Base-by-base conservation (phyloP, 2,113 vertebrate genomes). In the Cromileptes altivelis region DNA sequence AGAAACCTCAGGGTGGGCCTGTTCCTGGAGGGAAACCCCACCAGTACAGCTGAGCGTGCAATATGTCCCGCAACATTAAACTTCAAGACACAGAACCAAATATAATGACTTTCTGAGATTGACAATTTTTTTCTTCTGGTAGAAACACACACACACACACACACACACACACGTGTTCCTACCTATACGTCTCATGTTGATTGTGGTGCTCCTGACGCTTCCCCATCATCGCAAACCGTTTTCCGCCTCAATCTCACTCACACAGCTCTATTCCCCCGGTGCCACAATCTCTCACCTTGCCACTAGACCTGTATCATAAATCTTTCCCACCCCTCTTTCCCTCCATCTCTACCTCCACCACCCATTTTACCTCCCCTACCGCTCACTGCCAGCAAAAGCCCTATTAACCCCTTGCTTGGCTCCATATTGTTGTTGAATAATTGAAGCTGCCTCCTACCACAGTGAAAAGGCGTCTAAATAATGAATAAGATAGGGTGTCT, bases 401-500 rank as follows among this genome's bases (percentile, higher is more conserved):
- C 91, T 92, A 95, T 95, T 95, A 96, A 95, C 95, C 94, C 90
- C 91, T 94, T 88, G 91, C 91, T 85, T 75, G 84, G 90, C 85
- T 92, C 90, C 83, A 90, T 94, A 95, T 95, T 95, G 92, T 95
- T 90, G 82, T 82, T 96, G 84, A 95, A 96, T 95, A 94, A 95
- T 95, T 95, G 91, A 95, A 93, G 74, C 81, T 76, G 64, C 81
- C 90, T 93, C 89, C 80, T 81, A 86, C 85, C 82, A 57, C 75
- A 75, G 90, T 90, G 92, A 92, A 94, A 95, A 95, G 88, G 37
- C 79, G 65, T 49, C 84, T 96, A 74, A 92, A 96, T 95, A 94
- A 95, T 95, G 79, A 92, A 95, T 93, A 80, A 79, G 88, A 83
- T 81, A 64, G 68, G 82, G 42, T 56, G 33, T 92, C 82, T 92